Conservation (phyloP, 2,113 vertebrate genomes). For the Danionella cerebrum region DNA sequence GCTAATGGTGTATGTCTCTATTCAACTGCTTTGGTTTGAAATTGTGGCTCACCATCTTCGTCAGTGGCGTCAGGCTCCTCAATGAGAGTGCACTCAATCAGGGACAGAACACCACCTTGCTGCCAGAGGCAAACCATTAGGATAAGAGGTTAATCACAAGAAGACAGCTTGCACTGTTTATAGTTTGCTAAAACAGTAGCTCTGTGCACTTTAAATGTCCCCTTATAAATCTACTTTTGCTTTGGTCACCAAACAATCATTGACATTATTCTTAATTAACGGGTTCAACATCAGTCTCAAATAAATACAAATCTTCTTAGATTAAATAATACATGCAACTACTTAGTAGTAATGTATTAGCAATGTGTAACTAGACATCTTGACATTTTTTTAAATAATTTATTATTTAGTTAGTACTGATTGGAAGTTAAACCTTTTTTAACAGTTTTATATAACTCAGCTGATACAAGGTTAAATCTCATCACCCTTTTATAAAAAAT, state of each 20-base stretch:
- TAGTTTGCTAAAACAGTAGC: background rate
- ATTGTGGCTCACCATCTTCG: conserved; percentile 82
- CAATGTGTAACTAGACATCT: too few relatives aligned
- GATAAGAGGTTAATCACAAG: background rate
- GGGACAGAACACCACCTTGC: conserved; percentile 93
- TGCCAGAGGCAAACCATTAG: conserved; percentile 52
- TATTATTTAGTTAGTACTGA: too few relatives aligned
- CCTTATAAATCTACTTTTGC: background rate
- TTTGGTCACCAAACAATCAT: background rate
- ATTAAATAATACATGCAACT: too few relatives aligned
- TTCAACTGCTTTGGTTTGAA: conserved; percentile 8
- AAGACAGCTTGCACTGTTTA: background rate
- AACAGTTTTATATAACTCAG: too few relatives aligned
- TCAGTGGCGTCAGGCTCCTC: conserved; percentile 86
- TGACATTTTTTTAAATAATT: too few relatives aligned
- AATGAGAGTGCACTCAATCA: conserved; percentile 91
- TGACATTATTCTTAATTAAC: background rate
- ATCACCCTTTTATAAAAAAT: too few relatives aligned
- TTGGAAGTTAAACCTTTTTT: too few relatives aligned
- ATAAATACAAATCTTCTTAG: too few relatives aligned
- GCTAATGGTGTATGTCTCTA: conserved; percentile 10
- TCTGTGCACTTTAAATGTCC: background rate
- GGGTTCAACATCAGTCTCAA: too few relatives aligned
- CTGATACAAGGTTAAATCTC: too few relatives aligned
- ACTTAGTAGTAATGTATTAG: too few relatives aligned